phyloP scores from a whole-genome alignment of 2,797 vertebrate genomes.

The Pseudochirops corinnae region DNA sequence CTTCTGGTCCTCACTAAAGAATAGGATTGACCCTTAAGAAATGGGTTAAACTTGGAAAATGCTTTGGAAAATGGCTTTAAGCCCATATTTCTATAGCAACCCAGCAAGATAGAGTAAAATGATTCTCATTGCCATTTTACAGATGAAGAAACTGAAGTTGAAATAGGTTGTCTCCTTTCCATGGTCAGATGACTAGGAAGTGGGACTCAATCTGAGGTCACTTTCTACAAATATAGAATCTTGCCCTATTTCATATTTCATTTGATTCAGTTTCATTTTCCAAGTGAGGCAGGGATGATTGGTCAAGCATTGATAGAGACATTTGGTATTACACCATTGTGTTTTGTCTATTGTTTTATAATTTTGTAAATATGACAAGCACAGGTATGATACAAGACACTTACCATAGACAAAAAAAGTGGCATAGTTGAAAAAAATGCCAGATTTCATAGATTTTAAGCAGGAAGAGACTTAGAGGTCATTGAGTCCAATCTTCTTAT shows the following conservation, averaged over 20 bases:
- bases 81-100: background rate
- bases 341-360: background rate
- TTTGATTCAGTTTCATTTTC: background rate
- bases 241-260: background rate
- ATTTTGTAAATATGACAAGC: background rate
- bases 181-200: background rate
- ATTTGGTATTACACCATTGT: background rate
- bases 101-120: background rate
- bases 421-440: background rate
- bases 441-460: background rate
- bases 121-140: background rate
- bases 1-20: conserved; percentile 6
- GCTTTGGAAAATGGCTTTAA: background rate
- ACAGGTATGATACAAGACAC: background rate
- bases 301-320: background rate
- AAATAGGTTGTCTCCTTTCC: background rate
- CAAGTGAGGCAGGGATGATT: background rate
- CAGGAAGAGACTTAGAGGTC: background rate
- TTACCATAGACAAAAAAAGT: background rate
- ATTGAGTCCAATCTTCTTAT: background rate
- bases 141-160: background rate
- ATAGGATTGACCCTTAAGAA: background rate
- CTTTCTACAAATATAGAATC: background rate
- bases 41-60: background rate
- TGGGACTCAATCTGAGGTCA: background rate